Evolutionary conservation across 2,797 vertebrate genomes (phyloP).

Genomic region (Erethizon dorsatum): DNA sequence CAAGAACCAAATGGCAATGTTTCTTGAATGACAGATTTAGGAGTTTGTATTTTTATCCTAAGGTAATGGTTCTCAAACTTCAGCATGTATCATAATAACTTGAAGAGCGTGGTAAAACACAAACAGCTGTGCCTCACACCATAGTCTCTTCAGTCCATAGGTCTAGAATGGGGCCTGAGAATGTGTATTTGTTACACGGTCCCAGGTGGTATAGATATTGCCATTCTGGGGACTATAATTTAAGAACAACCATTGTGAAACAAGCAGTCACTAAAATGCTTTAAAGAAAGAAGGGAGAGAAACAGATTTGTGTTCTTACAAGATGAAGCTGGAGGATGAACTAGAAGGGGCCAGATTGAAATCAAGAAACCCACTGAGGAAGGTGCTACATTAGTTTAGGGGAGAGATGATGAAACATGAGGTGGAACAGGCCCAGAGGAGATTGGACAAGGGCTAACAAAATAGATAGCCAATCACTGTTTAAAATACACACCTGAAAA

Average conservation of each 20-base stretch:
- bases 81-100: background rate
- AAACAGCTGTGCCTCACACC: background rate
- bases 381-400: constrained; percentile 60
- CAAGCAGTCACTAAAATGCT: constrained; percentile 52
- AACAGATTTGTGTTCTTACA: constrained; percentile 22
- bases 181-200: constrained; percentile 37
- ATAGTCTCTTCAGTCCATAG: background rate
- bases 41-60: constrained; percentile 48
- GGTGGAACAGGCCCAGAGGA: background rate
- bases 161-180: constrained; percentile 15
- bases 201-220: background rate
- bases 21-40: constrained; percentile 55
- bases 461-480: constrained; percentile 52
- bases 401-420: constrained; percentile 2
- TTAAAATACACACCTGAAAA: constrained; percentile 90
- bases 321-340: constrained; percentile 39
- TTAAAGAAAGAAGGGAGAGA: constrained; percentile 48
- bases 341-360: constrained; percentile 3
- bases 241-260: constrained; percentile 55
- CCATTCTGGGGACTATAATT: constrained; percentile 16
- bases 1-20: constrained; percentile 52
- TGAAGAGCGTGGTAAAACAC: constrained; percentile 54
- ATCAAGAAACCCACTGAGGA: constrained; percentile 50
- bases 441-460: constrained; percentile 19
- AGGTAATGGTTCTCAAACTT: constrained; percentile 14